Evolutionary conservation across 2,113 vertebrate species (phyloP).

Genomic region (Misgurnus mizolepis): DNA sequence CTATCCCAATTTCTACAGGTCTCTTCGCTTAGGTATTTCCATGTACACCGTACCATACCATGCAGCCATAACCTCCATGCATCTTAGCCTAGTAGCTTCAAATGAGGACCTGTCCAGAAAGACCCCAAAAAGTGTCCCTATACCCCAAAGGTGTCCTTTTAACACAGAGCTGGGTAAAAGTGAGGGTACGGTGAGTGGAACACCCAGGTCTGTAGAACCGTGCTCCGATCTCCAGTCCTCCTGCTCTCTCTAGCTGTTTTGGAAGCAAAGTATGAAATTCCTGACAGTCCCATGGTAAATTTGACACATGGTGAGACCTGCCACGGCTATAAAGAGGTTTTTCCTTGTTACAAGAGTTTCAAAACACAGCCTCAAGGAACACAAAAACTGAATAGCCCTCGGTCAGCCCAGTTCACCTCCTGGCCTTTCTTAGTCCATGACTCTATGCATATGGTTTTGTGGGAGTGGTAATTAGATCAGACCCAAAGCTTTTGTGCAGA

Average conservation of each 20-base stretch:
- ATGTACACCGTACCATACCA: constrained; percentile 45
- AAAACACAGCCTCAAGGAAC: background rate
- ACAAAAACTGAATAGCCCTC: background rate
- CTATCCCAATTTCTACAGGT: constrained; percentile 24
- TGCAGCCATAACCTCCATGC: constrained; percentile 54
- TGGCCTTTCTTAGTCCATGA: constrained; percentile 45
- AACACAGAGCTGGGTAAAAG: background rate
- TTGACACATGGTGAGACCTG: constrained; percentile 76
- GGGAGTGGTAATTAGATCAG: constrained; percentile 19
- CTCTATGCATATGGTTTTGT: constrained; percentile 23
- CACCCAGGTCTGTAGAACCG: constrained; percentile 4
- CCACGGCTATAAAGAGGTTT: background rate
- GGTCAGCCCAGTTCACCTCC: constrained; percentile 55
- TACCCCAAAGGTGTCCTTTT: constrained; percentile 14
- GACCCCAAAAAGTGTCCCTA: background rate
- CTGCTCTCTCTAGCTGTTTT: constrained; percentile 72
- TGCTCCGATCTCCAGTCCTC: constrained; percentile 46
- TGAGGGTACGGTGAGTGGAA: background rate
- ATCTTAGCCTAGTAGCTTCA: constrained; percentile 27
- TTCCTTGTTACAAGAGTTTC: background rate
- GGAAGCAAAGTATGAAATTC: constrained; percentile 92
- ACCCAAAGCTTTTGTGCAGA: background rate
- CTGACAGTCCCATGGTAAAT: constrained; percentile 85
- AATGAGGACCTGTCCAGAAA: background rate
- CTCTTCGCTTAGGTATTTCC: constrained; percentile 65